Evolutionary conservation across 2,113 vertebrate species (phyloP), one percentile per base, ranked within the genome.

Genomic region (Pachyramphus minor): DNA sequence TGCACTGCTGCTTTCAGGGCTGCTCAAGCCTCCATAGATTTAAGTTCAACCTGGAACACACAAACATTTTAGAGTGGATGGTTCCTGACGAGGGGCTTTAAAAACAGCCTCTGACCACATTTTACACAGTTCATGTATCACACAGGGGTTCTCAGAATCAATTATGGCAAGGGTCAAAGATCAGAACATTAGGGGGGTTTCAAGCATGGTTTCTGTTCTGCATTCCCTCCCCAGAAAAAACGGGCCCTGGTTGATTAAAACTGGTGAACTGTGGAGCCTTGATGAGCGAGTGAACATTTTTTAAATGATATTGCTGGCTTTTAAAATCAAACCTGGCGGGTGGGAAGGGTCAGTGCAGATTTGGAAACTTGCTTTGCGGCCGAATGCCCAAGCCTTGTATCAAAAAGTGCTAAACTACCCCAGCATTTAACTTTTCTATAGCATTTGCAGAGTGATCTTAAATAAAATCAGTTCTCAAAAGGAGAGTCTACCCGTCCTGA

Each of bases 41-140:
- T 62, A 80, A 47, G 62, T 73, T 81, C 84, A 81, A 75, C 73
- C 62, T 84, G 20, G 79, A 96, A 28, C 73, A 50, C 53, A 19
- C 27, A 82, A 93, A 81, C 23, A 41, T 82, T 92, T 91, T 89
- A 21, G 74, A 87, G 56, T 85, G 59, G 59, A 8, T 81, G 53
- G 42, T 89, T 89, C 53, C 74, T 71, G 71, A 91, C 94, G 87
- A 77, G 37, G 11, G 49, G 35, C 87, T 95, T 89, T 89, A 82
- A 62, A 95, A 95, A 73, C 86, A 78, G 80, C 83, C 60, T 93
- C 87, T 93, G 69, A 84, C 71, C 84, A 69, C 73, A 92, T 94
- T 96, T 96, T 89, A 35, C 95, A 97, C 92, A 94, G 89, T 96
- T 96, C 95, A 95, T 2, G 22, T 95, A 55, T 92, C 96, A 96